Evolutionary conservation across 2,113 vertebrate genomes (phyloP), one percentile per base, ranked within the genome.

Genomic region (Addax nasomaculatus): DNA sequence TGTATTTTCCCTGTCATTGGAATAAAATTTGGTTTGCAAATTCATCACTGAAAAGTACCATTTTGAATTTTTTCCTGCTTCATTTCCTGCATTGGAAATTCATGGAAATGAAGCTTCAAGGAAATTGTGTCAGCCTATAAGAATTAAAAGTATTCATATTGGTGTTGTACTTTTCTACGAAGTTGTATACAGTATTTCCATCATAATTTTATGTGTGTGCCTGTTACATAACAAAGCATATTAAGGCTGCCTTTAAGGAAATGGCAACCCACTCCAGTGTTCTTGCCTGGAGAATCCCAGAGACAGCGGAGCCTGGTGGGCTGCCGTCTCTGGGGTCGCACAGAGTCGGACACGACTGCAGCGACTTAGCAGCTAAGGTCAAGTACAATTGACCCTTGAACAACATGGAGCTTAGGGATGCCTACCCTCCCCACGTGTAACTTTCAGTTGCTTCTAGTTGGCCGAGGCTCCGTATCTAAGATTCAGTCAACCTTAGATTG

Each of bases 81-180:
- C 43, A 39, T 90, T 79, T 97, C 85, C 62, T 85, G 21, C 39
- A 73, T 14, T 91, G 58, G 80, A 80, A 90, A 87, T 21, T 29
- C 90, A 70, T 6, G 17, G 23, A 93, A 96, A 76, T 73, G 17
- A 64, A 92, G 58, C 87, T 83, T 93, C n/a, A 79, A 86, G 90
- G 73, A 90, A 85, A 80, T 64, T 33, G 67, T 36, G 60, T 87
- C 21, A 36, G 23, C 76, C 76, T 53, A 3, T 3, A 87, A 30
- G 73, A 80, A 81, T 67, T 39, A 43, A 53, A 91, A 57, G 64
- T 58, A 27, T 30, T 84, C 23, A 8, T 57, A 1, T 36, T 33
- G 30, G 7, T 36, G 4, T 43, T 8, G 9, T 55, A 1, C 64
- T 90, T 92, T 76, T 29, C 53, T 89, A 49, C 30, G 19, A 84